Evolutionary conservation across 2,888 invertebrate species (phyloP).

Genomic region (Escarpia spicata): DNA sequence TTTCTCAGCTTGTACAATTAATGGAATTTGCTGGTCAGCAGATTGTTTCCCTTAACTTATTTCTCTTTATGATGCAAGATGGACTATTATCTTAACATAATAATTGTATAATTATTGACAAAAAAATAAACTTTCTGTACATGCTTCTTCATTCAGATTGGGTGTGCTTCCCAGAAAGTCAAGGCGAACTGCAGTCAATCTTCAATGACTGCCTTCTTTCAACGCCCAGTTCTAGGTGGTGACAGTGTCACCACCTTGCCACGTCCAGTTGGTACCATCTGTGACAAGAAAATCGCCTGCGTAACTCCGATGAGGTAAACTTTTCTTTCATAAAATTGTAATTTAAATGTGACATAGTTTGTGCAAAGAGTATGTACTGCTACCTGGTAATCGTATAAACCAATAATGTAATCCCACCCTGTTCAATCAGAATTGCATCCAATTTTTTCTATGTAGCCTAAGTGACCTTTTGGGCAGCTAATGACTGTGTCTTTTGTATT

Average conservation of each 20-base stretch:
- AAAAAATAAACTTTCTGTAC: background rate
- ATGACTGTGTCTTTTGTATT: background rate
- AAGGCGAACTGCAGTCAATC: background rate
- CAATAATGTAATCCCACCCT: background rate
- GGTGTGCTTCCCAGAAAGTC: background rate
- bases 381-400: background rate
- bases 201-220: background rate
- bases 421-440: background rate
- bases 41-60: too few species aligned
- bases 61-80: background rate
- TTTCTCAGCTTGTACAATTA: too few species aligned
- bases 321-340: background rate
- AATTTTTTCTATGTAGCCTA: background rate
- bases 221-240: background rate
- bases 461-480: background rate
- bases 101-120: background rate
- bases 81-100: background rate
- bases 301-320: background rate
- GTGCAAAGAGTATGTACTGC: background rate
- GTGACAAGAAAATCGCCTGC: slow-evolving; percentile 5
- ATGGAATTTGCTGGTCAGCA: too few species aligned
- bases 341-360: background rate
- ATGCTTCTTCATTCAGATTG: background rate
- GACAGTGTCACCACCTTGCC: background rate
- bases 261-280: background rate